Evolutionary conservation across 1,140 invertebrate genomes (phyloP).

Genomic region (Bombus fervidus): DNA sequence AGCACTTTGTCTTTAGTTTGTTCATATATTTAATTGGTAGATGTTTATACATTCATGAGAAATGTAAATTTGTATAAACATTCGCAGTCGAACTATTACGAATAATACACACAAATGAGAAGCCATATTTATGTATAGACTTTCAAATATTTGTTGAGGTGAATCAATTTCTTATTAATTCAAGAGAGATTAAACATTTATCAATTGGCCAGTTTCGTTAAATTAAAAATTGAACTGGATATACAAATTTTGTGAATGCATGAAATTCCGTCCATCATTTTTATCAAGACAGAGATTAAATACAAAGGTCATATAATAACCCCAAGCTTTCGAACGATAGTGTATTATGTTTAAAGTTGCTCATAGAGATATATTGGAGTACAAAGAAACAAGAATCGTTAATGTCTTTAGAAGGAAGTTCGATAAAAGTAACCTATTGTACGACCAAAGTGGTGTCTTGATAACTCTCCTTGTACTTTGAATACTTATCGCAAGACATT

Average conservation of each 20-base stretch:
- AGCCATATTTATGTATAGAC: too few relatives aligned
- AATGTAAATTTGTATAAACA: too few relatives aligned
- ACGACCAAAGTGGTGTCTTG: not conserved
- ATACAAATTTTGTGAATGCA: not conserved
- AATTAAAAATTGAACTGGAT: too few relatives aligned
- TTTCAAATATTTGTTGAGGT: too few relatives aligned
- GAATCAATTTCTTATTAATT: too few relatives aligned
- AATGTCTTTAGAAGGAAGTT: not conserved
- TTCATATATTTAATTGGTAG: too few relatives aligned
- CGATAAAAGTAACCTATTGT: conserved; percentile 13
- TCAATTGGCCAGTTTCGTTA: too few relatives aligned
- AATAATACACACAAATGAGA: too few relatives aligned
- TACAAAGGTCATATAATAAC: not conserved
- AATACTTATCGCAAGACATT: not conserved
- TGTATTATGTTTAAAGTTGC: not conserved
- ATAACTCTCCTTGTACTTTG: not conserved
- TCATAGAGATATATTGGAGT: not conserved
- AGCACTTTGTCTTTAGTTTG: too few relatives aligned
- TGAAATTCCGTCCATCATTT: not conserved
- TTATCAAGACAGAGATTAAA: not conserved
- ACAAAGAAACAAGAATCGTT: not conserved
- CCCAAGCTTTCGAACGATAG: not conserved
- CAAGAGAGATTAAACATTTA: too few relatives aligned
- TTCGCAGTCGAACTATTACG: too few relatives aligned
- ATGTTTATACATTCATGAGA: too few relatives aligned